Conservation (phyloP, 2,113 vertebrate species). For the Dascyllus trimaculatus region DNA sequence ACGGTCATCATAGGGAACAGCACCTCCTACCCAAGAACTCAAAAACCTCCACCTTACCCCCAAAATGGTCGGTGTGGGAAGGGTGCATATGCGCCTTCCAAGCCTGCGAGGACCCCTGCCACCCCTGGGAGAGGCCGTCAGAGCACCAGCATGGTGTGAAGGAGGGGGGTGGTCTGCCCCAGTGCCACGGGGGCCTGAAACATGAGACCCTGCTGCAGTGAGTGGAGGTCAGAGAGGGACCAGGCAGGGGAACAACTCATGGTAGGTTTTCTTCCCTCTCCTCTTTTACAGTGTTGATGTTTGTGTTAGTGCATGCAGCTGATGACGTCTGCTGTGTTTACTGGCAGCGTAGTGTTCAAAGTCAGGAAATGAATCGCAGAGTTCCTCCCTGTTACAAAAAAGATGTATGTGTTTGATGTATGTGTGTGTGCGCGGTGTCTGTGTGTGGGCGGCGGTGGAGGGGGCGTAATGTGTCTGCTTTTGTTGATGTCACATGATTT, state of each 20-base stretch:
- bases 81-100: conserved; percentile 47
- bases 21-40: conserved; percentile 66
- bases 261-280: conserved; percentile 57
- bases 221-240: conserved; percentile 68
- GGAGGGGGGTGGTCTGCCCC: conserved; percentile 64
- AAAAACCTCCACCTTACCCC: conserved; percentile 82
- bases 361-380: conserved; percentile 72
- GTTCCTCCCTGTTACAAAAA: conserved; percentile 59
- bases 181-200: conserved; percentile 70
- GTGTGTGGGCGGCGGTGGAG: conserved; percentile 55
- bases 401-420: conserved; percentile 64
- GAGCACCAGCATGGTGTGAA: conserved; percentile 81
- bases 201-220: conserved; percentile 72
- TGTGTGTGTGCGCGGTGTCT: conserved; percentile 35
- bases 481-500: conserved; percentile 82
- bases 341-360: conserved; percentile 67
- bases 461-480: conserved; percentile 60
- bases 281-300: conserved; percentile 59
- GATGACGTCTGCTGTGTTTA: conserved; percentile 75
- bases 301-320: conserved; percentile 50
- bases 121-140: conserved; percentile 73
- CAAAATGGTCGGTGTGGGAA: conserved; percentile 79
- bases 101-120: conserved; percentile 64
- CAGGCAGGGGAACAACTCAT: conserved; percentile 70
- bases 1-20: conserved; percentile 64